phyloP scores from a whole-genome alignment of 1,140 invertebrate genomes.

The Coptotermes formosanus region DNA sequence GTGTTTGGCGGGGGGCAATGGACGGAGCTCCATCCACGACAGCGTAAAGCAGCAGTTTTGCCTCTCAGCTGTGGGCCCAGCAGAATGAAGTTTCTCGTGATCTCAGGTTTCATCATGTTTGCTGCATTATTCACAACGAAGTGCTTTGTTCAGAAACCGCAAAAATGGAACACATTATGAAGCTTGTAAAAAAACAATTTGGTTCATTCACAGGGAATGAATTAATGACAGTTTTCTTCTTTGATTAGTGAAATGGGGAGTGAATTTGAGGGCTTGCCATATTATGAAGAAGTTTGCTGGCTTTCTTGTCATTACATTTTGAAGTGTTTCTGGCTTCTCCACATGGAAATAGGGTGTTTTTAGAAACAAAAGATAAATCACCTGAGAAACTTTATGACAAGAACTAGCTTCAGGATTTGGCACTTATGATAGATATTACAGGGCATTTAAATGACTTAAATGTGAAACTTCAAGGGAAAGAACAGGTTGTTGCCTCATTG shows the following conservation, averaged over 20 bases:
- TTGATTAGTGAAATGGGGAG: no score
- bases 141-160: not conserved
- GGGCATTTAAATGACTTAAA: not conserved
- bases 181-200: conserved; percentile 22
- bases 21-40: not conserved
- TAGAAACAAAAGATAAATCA: no score
- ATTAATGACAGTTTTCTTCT: not conserved
- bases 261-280: not conserved
- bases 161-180: conserved; percentile 18
- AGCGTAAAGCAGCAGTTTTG: not conserved
- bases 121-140: no score
- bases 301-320: conserved; percentile 21
- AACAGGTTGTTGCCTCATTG: conserved; percentile 8
- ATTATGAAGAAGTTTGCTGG: conserved; percentile 5
- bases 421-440: conserved; percentile 24
- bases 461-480: conserved; percentile 24
- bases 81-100: no score
- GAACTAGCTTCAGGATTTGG: conserved; percentile 22
- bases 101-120: no score
- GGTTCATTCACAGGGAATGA: not conserved
- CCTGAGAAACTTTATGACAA: conserved; percentile 4
- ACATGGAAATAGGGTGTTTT: not conserved
- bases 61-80: no score
- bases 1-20: no score
- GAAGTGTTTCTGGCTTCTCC: conserved; percentile 17